Percentiles rank a stretch among this genome's conserved stretches.
These are phyloP conservation scores for Palaemon carinicauda DNA, from an alignment of 1,140 invertebrate species.

Conservation along the genomic window DNA sequence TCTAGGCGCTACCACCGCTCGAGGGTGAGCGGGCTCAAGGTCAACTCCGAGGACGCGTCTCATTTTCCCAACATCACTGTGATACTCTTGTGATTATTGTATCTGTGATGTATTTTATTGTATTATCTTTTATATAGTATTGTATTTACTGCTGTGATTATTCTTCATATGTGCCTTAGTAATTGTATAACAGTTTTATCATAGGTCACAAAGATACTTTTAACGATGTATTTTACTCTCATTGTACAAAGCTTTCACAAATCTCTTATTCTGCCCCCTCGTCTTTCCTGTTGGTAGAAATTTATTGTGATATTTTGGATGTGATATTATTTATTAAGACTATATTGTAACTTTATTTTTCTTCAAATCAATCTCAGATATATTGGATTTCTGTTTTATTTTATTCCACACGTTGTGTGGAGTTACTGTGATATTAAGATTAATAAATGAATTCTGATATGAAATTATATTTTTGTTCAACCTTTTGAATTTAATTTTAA, in stretches of 20 bases:
- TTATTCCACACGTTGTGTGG: neutral
- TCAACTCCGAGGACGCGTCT: neutral
- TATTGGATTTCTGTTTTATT: neutral
- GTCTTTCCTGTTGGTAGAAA: slow-evolving; percentile 12
- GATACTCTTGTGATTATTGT: neutral
- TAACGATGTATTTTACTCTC: neutral
- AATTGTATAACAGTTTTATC: neutral
- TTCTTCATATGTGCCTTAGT: slow-evolving; percentile 50
- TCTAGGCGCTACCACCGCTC: neutral
- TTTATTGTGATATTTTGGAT: slow-evolving; percentile 3
- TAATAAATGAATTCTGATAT: slow-evolving; percentile 7
- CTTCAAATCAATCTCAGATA: neutral
- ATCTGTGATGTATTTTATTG: slow-evolving; percentile 24
- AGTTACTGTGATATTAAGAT: slow-evolving; percentile 28
- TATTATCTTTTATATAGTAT: neutral
- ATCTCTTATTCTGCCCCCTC: slow-evolving; percentile 14
- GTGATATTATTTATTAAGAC: slow-evolving; percentile 16
- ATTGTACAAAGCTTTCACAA: neutral
- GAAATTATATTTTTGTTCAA: neutral
- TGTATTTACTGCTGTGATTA: slow-evolving; percentile 23
- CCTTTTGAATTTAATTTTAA: neutral
- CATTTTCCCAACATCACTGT: neutral
- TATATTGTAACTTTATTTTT: neutral
- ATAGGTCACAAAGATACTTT: neutral
- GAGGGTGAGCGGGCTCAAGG: neutral